Conservation (phyloP, 2,888 invertebrate genomes). For the Melieria crassipennis region DNA sequence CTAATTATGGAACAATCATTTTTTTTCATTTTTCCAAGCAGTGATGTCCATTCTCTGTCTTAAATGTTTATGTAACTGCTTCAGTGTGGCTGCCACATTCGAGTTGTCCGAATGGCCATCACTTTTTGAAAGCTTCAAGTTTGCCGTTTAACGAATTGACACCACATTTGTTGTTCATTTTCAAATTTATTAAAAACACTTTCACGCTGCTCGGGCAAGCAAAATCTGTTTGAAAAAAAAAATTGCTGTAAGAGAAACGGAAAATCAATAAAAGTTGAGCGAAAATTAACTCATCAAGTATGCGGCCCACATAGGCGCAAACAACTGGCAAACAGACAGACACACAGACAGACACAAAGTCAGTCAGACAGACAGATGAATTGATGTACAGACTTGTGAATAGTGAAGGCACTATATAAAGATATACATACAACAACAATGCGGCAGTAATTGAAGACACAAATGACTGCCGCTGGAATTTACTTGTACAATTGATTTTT, state of each 20-base stretch:
- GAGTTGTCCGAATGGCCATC: no score
- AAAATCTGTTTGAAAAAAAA: background rate
- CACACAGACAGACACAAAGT: no score
- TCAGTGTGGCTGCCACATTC: no score
- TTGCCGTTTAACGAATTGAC: no score
- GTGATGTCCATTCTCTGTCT: no score
- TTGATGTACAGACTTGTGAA: background rate
- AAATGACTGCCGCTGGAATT: background rate
- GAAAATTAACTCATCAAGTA: background rate
- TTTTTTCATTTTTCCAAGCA: no score
- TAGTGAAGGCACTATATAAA: slow-evolving; percentile 9
- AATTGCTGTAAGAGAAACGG: background rate
- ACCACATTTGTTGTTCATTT: background rate
- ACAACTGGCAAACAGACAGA: background rate
- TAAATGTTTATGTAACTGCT: no score
- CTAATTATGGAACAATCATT: no score
- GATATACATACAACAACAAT: slow-evolving; percentile 9
- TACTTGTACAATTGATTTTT: background rate
- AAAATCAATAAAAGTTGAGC: background rate
- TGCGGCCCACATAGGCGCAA: slow-evolving; percentile 3
- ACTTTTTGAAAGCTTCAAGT: no score
- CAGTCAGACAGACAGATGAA: background rate
- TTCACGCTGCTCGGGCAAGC: background rate
- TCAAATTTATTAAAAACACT: background rate
- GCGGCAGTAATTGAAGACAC: slow-evolving; percentile 10